Conservation (phyloP, 2,888 invertebrate species). For the Escarpia spicata region DNA sequence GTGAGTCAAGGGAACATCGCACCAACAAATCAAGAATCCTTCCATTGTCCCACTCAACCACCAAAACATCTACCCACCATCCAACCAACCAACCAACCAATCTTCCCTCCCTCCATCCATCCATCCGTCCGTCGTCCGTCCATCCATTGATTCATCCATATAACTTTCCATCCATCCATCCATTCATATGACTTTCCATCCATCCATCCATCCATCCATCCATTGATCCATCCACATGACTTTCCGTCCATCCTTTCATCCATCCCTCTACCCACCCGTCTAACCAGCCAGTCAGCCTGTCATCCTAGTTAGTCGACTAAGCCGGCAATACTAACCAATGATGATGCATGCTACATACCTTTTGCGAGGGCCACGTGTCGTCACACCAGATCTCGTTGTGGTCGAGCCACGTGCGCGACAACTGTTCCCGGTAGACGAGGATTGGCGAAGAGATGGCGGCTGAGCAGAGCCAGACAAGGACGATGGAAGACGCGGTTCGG, state of each 20-base stretch:
- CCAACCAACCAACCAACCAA: background rate
- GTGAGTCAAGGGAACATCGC: no score
- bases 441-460: conserved; percentile 70
- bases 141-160: background rate
- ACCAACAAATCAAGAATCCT: no score
- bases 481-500: conserved; percentile 75
- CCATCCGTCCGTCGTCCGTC: background rate
- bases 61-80: background rate
- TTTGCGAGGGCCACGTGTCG: conserved; percentile 67
- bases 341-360: background rate
- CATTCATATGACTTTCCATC: background rate
- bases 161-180: background rate
- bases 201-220: background rate
- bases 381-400: conserved; percentile 80
- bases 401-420: conserved; percentile 80
- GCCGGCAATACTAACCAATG: background rate
- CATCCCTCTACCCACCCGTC: background rate
- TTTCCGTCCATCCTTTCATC: background rate
- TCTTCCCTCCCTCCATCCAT: background rate
- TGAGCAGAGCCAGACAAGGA: conserved; percentile 74
- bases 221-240: background rate
- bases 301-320: background rate
- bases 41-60: background rate
- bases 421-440: conserved; percentile 58
- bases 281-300: background rate